A percentile compares a stretch with the other conserved stretches of the same genome.
Conservation (phyloP, 1,140 invertebrate species). For the Trichonephila clavata region DNA sequence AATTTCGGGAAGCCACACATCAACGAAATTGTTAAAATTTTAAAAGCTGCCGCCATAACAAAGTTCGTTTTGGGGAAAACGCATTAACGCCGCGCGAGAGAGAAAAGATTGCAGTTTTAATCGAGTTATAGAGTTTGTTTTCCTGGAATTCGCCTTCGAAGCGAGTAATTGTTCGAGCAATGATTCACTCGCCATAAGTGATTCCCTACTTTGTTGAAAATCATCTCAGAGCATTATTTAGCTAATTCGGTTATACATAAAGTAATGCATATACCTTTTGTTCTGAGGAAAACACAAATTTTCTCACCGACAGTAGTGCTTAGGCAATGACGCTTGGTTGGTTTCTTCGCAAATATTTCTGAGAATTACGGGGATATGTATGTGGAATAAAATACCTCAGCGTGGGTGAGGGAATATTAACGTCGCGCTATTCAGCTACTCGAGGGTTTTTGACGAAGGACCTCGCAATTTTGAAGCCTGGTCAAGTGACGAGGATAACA, state of each 20-base stretch:
- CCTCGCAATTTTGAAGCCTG: too few species aligned
- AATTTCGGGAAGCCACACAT: neutral
- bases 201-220: neutral
- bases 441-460: too few species aligned
- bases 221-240: neutral
- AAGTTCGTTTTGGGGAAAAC: neutral
- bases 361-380: too few species aligned
- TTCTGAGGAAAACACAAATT: slow-evolving; percentile 14
- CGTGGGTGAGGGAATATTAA: too few species aligned
- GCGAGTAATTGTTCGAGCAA: slow-evolving; percentile 16
- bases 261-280: neutral
- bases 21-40: slow-evolving; percentile 7
- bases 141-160: neutral
- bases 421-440: too few species aligned
- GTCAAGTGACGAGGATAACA: too few species aligned
- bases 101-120: neutral
- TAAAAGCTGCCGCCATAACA: neutral
- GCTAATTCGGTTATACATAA: neutral
- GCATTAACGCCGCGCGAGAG: neutral
- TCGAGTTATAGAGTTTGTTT: neutral
- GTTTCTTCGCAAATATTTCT: too few species aligned
- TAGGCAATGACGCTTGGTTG: neutral
- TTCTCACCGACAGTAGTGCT: neutral
- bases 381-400: too few species aligned
- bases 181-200: neutral